These are phyloP conservation scores for Leptinotarsa lineolata DNA, from an alignment of 1,140 invertebrate genomes.

Conservation along the genomic window DNA sequence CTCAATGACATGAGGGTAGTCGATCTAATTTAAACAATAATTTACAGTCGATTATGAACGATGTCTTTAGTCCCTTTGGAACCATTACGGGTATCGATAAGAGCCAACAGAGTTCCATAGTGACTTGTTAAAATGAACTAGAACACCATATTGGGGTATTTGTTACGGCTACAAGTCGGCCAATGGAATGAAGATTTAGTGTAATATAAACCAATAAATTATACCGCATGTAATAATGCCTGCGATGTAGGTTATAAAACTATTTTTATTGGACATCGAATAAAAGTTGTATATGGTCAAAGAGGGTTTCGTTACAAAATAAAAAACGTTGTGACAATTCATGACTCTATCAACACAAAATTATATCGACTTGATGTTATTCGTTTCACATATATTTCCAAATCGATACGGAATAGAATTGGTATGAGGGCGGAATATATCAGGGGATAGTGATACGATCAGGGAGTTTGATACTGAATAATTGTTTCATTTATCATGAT, in stretches of 20 bases:
- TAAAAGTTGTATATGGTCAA: slow-evolving; percentile 1
- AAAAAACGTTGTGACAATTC: neutral
- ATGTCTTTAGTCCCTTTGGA: neutral
- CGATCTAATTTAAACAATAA: too few species aligned
- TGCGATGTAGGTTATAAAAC: slow-evolving; percentile 7
- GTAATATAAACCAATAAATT: slow-evolving; percentile 19
- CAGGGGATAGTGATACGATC: too few species aligned
- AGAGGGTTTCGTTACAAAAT: neutral
- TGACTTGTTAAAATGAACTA: slow-evolving; percentile 6
- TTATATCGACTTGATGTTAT: too few species aligned
- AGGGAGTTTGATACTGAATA: too few species aligned
- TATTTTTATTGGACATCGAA: slow-evolving; percentile 18
- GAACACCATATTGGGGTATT: neutral
- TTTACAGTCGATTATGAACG: too few species aligned
- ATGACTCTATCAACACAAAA: too few species aligned
- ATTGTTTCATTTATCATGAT: too few species aligned
- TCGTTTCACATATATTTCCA: too few species aligned
- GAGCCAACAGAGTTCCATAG: neutral
- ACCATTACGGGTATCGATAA: neutral
- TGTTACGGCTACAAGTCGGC: neutral
- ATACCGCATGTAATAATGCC: neutral
- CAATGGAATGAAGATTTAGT: slow-evolving; percentile 16
- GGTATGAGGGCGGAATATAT: too few species aligned
- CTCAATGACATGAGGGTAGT: neutral
- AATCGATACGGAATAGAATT: too few species aligned